phyloP scores from a whole-genome alignment of 2,797 vertebrate species.

The Heliangelus exortis region DNA sequence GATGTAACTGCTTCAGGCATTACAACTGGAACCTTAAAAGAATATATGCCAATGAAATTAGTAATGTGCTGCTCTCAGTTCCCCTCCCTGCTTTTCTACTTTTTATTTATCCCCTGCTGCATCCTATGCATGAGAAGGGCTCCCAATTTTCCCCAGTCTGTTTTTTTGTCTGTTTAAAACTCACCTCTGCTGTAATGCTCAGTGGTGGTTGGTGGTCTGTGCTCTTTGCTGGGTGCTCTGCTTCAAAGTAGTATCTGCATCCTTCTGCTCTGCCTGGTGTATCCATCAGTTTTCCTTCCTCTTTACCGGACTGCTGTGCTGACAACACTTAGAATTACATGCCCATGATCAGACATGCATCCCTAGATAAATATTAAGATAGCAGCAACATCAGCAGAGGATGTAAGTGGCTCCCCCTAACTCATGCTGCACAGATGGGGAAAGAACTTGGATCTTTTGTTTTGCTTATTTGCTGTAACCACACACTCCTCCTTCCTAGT shows the following conservation, averaged over 20 bases:
- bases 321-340: background rate
- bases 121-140: background rate
- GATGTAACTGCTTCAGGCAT: background rate
- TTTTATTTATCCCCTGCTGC: background rate
- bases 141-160: background rate
- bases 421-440: background rate
- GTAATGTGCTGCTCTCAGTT: background rate
- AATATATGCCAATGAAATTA: background rate
- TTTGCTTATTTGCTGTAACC: background rate
- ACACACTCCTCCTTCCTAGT: background rate
- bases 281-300: background rate
- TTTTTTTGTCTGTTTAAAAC: background rate
- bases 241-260: background rate
- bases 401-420: background rate
- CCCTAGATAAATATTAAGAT: background rate
- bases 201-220: background rate
- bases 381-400: background rate
- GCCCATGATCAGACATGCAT: accelerated
- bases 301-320: background rate
- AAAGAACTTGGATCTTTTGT: conserved; percentile 3
- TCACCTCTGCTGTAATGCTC: background rate
- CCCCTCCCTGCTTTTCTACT: background rate
- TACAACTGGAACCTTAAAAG: background rate
- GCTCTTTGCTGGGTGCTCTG: background rate
- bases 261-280: background rate